Evolutionary conservation across 2,797 vertebrate species (phyloP).

Genomic region (Xenentodon cancila): DNA sequence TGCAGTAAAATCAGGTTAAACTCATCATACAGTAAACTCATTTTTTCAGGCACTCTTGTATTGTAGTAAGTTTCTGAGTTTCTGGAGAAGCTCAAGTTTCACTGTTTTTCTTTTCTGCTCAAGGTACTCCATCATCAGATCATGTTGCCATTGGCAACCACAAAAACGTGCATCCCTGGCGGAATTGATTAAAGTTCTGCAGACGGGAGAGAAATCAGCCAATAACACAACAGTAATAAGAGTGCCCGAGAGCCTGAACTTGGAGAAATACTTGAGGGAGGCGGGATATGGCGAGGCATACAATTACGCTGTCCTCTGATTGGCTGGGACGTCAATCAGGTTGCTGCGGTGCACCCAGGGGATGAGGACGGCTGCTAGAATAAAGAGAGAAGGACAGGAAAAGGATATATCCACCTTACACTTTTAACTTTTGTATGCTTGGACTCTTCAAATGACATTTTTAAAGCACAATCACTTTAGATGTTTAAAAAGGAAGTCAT

Average conservation of each 20-base stretch:
- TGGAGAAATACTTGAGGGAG: slow-evolving; percentile 84
- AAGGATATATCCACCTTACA: background rate
- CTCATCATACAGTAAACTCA: too few species aligned
- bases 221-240: slow-evolving; percentile 81
- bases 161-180: slow-evolving; percentile 66
- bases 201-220: slow-evolving; percentile 74
- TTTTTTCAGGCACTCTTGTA: too few species aligned
- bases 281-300: slow-evolving; percentile 81
- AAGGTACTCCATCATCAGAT: slow-evolving; percentile 86
- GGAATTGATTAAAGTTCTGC: slow-evolving; percentile 76
- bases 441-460: background rate
- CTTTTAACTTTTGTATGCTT: background rate
- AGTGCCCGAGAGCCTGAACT: slow-evolving; percentile 81
- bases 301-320: slow-evolving; percentile 85
- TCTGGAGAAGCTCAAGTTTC: background rate
- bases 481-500: background rate
- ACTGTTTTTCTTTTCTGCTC: background rate
- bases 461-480: too few species aligned
- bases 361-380: background rate
- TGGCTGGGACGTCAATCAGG: background rate
- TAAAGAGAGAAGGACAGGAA: too few species aligned
- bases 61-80: too few species aligned
- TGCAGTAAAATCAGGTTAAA: too few species aligned
- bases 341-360: too few species aligned
- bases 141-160: slow-evolving; percentile 86